A percentile compares a stretch with the other conserved stretches of the same genome.
phyloP scores from a whole-genome alignment of 2,888 invertebrate genomes.

The Cephonodes hylas region DNA sequence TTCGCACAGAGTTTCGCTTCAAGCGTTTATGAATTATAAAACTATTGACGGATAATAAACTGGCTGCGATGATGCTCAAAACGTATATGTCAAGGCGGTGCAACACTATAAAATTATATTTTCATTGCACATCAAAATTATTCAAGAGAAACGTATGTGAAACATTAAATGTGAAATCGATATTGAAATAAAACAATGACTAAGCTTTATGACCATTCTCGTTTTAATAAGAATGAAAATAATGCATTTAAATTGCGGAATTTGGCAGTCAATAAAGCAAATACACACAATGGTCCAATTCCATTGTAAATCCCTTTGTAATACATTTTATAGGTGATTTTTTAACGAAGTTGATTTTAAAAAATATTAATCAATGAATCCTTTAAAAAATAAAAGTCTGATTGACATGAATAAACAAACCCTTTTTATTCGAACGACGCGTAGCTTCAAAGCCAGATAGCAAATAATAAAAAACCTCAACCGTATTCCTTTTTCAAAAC shows the following conservation, averaged over 20 bases:
- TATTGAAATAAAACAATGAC: background rate
- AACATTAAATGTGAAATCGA: too few relatives aligned
- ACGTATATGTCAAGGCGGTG: conserved; percentile 1
- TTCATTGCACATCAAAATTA: background rate
- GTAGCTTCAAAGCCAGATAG: background rate
- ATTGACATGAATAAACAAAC: background rate
- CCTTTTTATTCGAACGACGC: background rate
- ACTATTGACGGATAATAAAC: conserved; percentile 58
- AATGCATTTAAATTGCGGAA: too few relatives aligned
- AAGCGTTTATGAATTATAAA: background rate
- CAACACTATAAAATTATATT: background rate
- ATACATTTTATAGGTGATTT: too few relatives aligned
- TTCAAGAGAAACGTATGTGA: background rate
- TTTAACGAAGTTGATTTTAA: too few relatives aligned
- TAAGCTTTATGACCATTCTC: too few relatives aligned
- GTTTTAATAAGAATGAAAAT: too few relatives aligned
- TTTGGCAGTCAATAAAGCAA: too few relatives aligned
- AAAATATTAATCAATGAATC: background rate
- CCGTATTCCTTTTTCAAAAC: background rate
- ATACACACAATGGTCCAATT: too few relatives aligned
- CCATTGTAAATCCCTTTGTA: too few relatives aligned
- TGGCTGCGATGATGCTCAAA: conserved; percentile 30
- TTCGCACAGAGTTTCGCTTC: background rate
- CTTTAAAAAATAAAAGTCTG: background rate
- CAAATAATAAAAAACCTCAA: background rate